Evolutionary conservation across 2,113 vertebrate genomes (phyloP), one percentile per base, ranked within the genome.

Genomic region (Poicephalus meyeri): DNA sequence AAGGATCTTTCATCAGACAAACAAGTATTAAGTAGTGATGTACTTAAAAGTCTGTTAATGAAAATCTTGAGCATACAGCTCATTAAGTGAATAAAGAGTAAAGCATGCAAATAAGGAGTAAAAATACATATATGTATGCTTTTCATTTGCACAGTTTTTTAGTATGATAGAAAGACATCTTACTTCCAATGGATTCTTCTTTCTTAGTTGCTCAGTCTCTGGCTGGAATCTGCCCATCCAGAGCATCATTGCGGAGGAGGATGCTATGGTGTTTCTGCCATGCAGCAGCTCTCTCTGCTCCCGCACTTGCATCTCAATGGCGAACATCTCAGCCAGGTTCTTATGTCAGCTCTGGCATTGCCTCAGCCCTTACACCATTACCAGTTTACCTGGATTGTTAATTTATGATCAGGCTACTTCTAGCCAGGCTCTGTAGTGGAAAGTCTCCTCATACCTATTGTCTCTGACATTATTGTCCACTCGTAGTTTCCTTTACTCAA

Each of bases 261-360:
- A 35, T 1, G 3, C 28, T 0, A 2, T 13, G 46, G 16, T 41
- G 19, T 6, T 83, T 28, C 58, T 25, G 49, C 41, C 6, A 1
- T 10, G 28, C 78, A 82, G 39, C 20, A 10, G 10, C 42, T 50
- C 31, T 21, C 21, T 26, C 23, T 28, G n/a, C 19, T 80, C 56
- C 25, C 6, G 3, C 2, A 8, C 61, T 90, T 1, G 1, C 1
- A 4, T 10, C 65, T 18, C 1, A n/a, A 1, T 2, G 9, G 7
- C 3, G 21, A 61, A 8, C 20, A 1, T 35, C 70, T 90, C 58
- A 53, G 31, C 8, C 55, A 61, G 28, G 24, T 11, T 41, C 41
- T 60, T 13, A 8, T 1, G 8, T 37, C 46, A 2, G 0, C 37
- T 41, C 50, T 66, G 37, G 21, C 64, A 4, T 1, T 1, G 10